Percentiles rank a stretch among this genome's conserved stretches.
Conservation (phyloP, 2,797 vertebrate species). For the Tarsius wallacei region DNA sequence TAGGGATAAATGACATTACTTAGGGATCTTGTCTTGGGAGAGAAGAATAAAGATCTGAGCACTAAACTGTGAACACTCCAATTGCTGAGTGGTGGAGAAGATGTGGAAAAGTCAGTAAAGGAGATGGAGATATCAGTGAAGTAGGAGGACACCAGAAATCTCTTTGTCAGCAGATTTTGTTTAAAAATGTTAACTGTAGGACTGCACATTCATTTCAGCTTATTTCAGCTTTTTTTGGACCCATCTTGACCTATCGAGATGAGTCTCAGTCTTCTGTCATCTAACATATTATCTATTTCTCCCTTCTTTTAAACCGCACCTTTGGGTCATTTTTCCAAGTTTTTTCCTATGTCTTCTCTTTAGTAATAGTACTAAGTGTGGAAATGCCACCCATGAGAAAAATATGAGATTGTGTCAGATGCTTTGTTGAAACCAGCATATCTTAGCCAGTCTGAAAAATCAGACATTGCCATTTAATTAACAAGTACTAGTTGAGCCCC, state of each 20-base stretch:
- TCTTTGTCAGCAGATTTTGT: neutral
- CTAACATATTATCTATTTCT: neutral
- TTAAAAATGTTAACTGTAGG: neutral
- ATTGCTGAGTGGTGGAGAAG: neutral
- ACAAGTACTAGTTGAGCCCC: neutral
- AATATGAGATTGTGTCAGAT: too few relatives aligned
- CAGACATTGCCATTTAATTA: neutral
- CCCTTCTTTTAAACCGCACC: neutral
- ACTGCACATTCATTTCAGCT: neutral
- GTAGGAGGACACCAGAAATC: too few relatives aligned
- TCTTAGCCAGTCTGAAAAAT: neutral
- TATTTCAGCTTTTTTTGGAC: neutral
- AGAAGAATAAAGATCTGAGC: neutral
- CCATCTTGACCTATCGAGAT: neutral
- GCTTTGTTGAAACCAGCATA: neutral
- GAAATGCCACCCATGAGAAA: neutral
- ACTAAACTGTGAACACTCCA: neutral
- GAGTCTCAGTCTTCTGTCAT: neutral
- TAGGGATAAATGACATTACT: neutral
- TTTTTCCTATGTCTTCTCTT: neutral
- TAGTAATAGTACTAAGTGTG: neutral
- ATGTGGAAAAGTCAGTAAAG: rapidly evolving
- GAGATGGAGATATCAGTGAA: too few relatives aligned
- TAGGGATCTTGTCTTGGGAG: neutral
- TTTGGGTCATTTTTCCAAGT: neutral